Conservation (phyloP, 2,113 vertebrate species). For the Morone saxatilis region DNA sequence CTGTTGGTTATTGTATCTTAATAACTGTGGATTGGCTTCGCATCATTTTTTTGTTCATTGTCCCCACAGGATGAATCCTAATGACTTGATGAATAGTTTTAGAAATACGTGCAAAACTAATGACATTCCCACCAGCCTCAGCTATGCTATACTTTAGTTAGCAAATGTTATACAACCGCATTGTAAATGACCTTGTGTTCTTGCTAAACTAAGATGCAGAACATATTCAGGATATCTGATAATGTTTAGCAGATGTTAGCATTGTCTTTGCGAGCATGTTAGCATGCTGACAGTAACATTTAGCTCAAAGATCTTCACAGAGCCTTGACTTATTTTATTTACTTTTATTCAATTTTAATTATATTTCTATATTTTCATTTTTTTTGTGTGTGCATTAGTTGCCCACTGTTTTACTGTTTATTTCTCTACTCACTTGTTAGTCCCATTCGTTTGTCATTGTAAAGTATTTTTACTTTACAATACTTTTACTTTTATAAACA, state of each 20-base stretch:
- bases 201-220: not conserved
- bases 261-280: not conserved
- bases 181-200: no score
- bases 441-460: not conserved
- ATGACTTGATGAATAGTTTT: not conserved
- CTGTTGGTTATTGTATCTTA: not conserved
- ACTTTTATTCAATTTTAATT: not conserved
- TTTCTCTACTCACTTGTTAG: not conserved
- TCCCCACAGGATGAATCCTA: not conserved
- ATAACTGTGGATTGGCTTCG: no score
- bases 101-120: not conserved
- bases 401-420: not conserved
- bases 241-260: not conserved
- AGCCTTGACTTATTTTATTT: not conserved
- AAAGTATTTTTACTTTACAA: not conserved
- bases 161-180: not conserved
- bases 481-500: not conserved
- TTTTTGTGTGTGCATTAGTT: not conserved
- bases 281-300: no score
- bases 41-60: no score
- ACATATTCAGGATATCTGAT: not conserved
- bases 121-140: not conserved
- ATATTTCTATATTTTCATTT: not conserved
- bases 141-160: not conserved
- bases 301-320: not conserved